These are phyloP conservation scores for Diceros bicornis DNA, from an alignment of 2,797 vertebrate species.

Conservation along the genomic window DNA sequence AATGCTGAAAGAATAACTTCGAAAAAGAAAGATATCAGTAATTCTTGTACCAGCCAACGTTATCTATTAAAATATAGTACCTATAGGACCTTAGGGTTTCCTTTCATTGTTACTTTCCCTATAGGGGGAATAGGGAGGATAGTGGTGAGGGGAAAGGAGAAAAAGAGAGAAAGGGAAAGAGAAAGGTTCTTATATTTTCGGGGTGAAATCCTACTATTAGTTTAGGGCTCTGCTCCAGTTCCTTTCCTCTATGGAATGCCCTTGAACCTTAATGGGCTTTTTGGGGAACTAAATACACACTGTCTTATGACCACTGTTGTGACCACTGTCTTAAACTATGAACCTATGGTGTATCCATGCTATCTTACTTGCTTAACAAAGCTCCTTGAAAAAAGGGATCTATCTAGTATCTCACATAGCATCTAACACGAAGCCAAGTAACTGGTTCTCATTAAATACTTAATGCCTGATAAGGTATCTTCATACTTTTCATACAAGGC, in stretches of 20 bases:
- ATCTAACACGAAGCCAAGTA: background rate
- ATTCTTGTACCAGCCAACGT: background rate
- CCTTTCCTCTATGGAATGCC: background rate
- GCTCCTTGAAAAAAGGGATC: background rate
- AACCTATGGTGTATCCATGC: background rate
- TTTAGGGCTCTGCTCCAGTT: background rate
- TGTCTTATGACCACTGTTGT: background rate
- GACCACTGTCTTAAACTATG: background rate
- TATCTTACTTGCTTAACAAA: background rate
- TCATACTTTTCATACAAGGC: background rate
- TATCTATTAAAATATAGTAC: background rate
- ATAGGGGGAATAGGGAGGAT: too few species aligned
- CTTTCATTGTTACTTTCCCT: background rate
- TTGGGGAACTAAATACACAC: background rate
- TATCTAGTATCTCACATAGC: background rate
- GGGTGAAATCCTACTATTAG: background rate
- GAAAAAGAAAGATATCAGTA: background rate
- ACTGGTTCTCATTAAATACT: background rate
- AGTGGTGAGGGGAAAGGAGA: background rate
- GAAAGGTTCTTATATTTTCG: background rate
- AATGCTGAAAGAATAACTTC: constrained; percentile 44
- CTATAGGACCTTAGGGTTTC: background rate
- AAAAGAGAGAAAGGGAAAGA: background rate
- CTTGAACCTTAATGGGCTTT: background rate
- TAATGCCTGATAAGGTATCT: background rate